Evolutionary conservation across 1,140 invertebrate species (phyloP), one percentile per base, ranked within the genome.

Genomic region (Pogonomyrmex californicus): DNA sequence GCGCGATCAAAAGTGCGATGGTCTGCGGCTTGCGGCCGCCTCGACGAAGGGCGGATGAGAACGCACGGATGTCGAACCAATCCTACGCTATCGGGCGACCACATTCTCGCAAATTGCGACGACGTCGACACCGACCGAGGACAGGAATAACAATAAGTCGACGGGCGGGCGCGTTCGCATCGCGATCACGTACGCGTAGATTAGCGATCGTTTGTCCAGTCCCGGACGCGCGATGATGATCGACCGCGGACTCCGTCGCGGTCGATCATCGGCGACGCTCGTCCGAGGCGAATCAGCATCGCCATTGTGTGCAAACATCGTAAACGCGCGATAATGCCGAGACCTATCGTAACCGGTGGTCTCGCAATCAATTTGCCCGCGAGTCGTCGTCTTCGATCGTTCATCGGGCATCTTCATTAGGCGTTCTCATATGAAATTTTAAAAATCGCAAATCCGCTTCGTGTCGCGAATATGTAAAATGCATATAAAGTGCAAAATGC

Each of bases 11-110:
- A 91, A 91, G 90, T 89, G 86, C 65, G 86, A 87, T 77, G 86
- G 78, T 82, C 54, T 90, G 90, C 76, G 88, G 90, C 89, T 90
- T 91, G 90, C 65, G 88, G 87, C 83, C 87, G 86, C 78, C n/a
- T 14, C 38, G 68, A 36, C 17, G 56, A 58, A 66, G 71, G 58
- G 23, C 23, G 75, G 30, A 47, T 41, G 62, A 5, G 41, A 7
- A 38, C 44, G 38, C 78, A 38, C 47, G 79, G 30, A 82, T 56
- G 66, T 73, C 66, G 41, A 38, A 36, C 66, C 54, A 58, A 82
- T 82, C n/a, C 33, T 47, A 58, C 41, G 12, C 38, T 44, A 82
- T 71, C 49, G n/a, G 83, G 44, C 51, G 68, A 88, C 73, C 70
- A 68, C 63, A 86, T 79, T 90, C 81, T 58, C 87, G 77, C 71